phyloP scores from a whole-genome alignment of 2,113 vertebrate species.

The Actenoides lindsayi region DNA sequence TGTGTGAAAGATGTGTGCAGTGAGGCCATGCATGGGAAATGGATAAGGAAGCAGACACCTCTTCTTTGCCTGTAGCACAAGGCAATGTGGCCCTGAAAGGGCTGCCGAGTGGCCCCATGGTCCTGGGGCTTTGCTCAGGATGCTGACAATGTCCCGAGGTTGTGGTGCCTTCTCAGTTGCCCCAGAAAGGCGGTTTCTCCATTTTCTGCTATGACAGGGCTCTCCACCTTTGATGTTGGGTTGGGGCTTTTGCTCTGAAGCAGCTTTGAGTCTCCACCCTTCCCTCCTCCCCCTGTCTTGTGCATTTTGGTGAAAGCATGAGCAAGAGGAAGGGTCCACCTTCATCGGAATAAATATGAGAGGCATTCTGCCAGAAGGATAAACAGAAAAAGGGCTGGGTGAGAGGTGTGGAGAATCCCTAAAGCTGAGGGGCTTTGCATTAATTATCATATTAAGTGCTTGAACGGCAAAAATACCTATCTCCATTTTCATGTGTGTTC shows the following conservation, averaged over 20 bases:
- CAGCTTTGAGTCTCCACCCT: neutral
- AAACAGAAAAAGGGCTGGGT: neutral
- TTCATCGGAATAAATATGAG: neutral
- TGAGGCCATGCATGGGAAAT: neutral
- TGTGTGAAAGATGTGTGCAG: neutral
- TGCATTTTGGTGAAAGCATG: neutral
- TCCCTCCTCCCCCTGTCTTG: neutral
- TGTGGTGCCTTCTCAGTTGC: neutral
- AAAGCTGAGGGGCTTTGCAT: constrained; percentile 51
- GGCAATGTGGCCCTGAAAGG: neutral
- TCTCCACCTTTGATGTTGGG: neutral
- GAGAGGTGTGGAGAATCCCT: constrained; percentile 20
- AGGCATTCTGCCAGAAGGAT: constrained; percentile 24
- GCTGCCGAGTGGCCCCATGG: neutral
- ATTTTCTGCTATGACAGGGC: neutral
- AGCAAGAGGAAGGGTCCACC: constrained; percentile 10
- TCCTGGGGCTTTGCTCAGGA: neutral
- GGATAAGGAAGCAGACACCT: neutral
- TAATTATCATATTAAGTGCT: constrained; percentile 30
- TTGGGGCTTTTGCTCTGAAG: neutral
- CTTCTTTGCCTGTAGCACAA: neutral
- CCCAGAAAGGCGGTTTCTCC: neutral
- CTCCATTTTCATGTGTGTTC: neutral
- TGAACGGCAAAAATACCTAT: neutral
- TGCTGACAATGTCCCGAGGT: neutral